Conservation (phyloP, 2,113 vertebrate species). For the Scartelaos histophorus region DNA sequence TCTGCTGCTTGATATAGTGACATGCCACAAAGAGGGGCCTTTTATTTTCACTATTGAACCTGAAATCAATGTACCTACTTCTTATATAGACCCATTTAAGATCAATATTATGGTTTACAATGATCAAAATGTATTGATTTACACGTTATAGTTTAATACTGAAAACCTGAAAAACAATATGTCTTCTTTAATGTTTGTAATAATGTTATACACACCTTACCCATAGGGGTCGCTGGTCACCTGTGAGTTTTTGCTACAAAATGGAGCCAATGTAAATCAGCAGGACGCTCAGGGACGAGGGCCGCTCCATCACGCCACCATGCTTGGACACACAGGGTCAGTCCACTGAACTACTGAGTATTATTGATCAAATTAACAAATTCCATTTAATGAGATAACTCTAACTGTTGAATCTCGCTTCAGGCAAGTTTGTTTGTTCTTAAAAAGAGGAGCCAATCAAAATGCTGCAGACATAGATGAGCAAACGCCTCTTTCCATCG, state of each 20-base stretch:
- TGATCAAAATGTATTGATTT: too few relatives aligned
- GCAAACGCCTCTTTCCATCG: conserved; percentile 91
- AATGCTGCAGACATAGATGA: conserved; percentile 92
- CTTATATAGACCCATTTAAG: too few relatives aligned
- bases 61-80: too few relatives aligned
- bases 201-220: not conserved
- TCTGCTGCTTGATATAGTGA: too few relatives aligned
- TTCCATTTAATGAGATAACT: not conserved
- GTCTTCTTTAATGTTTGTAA: not conserved
- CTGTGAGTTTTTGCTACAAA: conserved; percentile 97
- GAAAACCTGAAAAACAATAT: too few relatives aligned
- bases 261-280: conserved; percentile 94
- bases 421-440: conserved; percentile 96
- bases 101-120: too few relatives aligned
- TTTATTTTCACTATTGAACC: too few relatives aligned
- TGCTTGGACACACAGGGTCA: conserved; percentile 94
- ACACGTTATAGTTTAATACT: too few relatives aligned
- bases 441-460: conserved; percentile 97
- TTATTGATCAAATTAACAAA: not conserved
- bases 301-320: conserved; percentile 93
- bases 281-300: conserved; percentile 89
- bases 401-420: conserved; percentile 19
- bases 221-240: conserved; percentile 91
- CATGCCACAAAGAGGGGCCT: too few relatives aligned
- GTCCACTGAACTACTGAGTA: conserved; percentile 12